phyloP scores from a whole-genome alignment of 1,140 invertebrate genomes.

The Anastatus disparis region DNA sequence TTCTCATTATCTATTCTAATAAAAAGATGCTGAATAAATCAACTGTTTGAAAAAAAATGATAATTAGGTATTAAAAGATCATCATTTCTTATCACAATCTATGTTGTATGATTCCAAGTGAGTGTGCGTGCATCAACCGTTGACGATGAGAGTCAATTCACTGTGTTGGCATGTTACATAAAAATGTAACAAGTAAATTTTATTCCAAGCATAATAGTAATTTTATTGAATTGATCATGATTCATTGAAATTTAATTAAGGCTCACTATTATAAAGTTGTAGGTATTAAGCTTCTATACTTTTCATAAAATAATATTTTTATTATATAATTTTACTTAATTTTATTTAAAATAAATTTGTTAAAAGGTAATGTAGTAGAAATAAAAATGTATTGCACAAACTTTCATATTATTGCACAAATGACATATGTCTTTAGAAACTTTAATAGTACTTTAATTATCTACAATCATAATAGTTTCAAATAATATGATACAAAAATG shows the following conservation, averaged over 20 bases:
- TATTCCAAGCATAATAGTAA: neutral
- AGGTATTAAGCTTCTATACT: no score
- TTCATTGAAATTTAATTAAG: neutral
- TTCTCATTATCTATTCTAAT: neutral
- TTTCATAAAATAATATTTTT: no score
- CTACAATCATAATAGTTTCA: no score
- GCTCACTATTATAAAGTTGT: no score
- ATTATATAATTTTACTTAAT: no score
- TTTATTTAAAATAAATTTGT: no score
- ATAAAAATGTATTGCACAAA: conserved; percentile 11
- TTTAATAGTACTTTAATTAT: neutral
- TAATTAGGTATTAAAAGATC: conserved; percentile 27
- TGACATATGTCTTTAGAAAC: conserved; percentile 8
- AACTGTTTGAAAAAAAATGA: conserved; percentile 5
- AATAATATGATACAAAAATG: no score
- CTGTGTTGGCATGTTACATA: conserved; percentile 1
- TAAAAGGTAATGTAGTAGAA: neutral
- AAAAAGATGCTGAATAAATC: conserved; percentile 1
- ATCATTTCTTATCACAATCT: conserved; percentile 32
- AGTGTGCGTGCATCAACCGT: neutral
- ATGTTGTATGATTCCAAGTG: neutral
- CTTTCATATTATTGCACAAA: conserved; percentile 27
- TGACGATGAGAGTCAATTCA: neutral
- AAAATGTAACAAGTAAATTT: conserved; percentile 5
- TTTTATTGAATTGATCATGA: neutral